Conservation (phyloP, 2,888 invertebrate genomes). For the Acleris literana region DNA sequence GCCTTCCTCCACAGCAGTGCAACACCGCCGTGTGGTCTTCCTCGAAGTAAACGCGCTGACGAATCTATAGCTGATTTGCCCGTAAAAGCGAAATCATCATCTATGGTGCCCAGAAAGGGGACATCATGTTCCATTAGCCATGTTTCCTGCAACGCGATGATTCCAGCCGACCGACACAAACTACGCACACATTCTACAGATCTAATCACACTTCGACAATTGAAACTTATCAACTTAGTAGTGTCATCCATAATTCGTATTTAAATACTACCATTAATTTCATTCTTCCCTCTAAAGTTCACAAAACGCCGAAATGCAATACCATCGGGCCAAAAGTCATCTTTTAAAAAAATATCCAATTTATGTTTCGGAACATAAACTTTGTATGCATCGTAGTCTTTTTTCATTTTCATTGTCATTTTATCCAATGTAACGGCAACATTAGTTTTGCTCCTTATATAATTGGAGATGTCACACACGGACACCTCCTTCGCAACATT, state of each 20-base stretch:
- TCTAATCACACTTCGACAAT: too few species aligned
- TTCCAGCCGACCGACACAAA: background rate
- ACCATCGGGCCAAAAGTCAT: too few species aligned
- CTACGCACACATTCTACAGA: background rate
- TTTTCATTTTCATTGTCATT: background rate
- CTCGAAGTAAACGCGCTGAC: background rate
- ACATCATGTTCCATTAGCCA: conserved; percentile 1
- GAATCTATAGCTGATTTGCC: conserved; percentile 2
- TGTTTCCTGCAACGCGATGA: conserved; percentile 3
- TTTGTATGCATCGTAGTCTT: background rate
- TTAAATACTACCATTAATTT: too few species aligned
- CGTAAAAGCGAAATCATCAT: background rate
- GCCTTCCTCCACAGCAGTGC: background rate
- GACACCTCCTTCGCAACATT: background rate
- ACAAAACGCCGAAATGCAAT: too few species aligned
- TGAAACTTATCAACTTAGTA: too few species aligned
- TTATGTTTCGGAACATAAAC: too few species aligned
- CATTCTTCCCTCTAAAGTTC: background rate
- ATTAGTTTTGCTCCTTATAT: background rate
- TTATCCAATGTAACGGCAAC: background rate
- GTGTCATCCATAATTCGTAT: too few species aligned
- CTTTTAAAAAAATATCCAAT: too few species aligned
- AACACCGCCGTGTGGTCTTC: background rate
- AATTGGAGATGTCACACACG: background rate
- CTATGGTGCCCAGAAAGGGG: background rate